phyloP scores from a whole-genome alignment of 2,113 vertebrate genomes.

The Capreolus pygargus region DNA sequence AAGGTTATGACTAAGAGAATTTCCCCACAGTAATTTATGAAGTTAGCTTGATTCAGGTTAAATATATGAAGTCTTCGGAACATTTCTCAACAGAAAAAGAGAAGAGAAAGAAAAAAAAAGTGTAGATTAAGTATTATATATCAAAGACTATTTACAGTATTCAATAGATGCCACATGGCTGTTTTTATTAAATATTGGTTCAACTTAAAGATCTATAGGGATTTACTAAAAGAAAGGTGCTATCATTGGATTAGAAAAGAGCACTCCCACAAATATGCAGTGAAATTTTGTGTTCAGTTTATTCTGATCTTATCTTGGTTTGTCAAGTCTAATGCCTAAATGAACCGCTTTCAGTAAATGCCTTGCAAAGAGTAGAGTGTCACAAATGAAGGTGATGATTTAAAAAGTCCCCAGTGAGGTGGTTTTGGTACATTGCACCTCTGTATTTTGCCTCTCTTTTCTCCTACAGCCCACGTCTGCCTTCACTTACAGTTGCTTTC shows the following conservation, averaged over 20 bases:
- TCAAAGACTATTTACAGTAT: not conserved
- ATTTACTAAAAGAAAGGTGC: not conserved
- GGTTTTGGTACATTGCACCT: not conserved
- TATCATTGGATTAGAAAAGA: not conserved
- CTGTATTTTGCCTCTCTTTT: not conserved
- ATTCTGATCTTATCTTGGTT: not conserved
- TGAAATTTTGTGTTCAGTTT: not conserved
- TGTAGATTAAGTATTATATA: not conserved
- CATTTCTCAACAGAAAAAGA: not conserved
- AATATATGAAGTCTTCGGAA: conserved; percentile 33
- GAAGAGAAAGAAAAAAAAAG: not conserved
- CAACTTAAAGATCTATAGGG: not conserved
- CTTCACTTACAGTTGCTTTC: not conserved
- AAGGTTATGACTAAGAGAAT: not conserved
- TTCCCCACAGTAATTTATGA: not conserved
- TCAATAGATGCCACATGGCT: not conserved
- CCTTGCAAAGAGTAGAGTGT: not conserved
- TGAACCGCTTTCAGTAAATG: not conserved
- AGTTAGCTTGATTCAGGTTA: conserved; percentile 39
- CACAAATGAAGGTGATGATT: not conserved
- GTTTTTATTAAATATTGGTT: conserved; percentile 29
- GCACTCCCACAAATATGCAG: not conserved
- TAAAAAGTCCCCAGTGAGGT: not conserved
- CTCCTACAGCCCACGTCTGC: not conserved
- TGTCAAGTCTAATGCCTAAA: not conserved